Percentiles rank a stretch among this genome's conserved stretches.
Conservation (phyloP, 1,140 invertebrate species). For the Sarcophaga bullata region DNA sequence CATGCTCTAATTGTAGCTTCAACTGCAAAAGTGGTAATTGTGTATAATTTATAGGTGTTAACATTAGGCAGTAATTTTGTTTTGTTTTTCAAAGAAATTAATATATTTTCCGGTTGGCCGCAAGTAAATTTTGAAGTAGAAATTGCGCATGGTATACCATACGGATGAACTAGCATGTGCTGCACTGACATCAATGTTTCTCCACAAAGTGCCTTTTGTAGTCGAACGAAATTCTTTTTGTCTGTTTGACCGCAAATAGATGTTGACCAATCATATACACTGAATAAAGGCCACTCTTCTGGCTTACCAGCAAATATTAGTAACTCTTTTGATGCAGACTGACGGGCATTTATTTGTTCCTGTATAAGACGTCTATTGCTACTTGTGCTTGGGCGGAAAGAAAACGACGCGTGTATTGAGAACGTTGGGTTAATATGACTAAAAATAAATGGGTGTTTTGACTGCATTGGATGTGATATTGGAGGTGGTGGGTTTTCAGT, state of each 20-base stretch:
- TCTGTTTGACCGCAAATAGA: too few relatives aligned
- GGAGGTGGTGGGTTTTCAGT: neutral
- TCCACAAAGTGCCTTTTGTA: conserved; percentile 25
- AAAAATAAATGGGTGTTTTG: too few relatives aligned
- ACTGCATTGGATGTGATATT: neutral
- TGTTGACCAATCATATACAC: conserved; percentile 26
- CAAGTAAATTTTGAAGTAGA: neutral
- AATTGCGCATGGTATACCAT: neutral
- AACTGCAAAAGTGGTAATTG: conserved; percentile 19
- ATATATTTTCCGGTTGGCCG: conserved; percentile 9
- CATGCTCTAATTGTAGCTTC: neutral
- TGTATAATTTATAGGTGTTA: conserved; percentile 15
- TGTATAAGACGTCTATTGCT: neutral
- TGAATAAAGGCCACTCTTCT: conserved; percentile 36
- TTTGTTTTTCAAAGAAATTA: conserved; percentile 10
- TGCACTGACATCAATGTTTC: neutral
- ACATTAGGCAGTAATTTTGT: neutral
- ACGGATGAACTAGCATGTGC: neutral
- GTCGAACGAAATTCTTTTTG: neutral
- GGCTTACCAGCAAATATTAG: conserved; percentile 18
- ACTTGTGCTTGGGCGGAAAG: too few relatives aligned
- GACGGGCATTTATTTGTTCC: too few relatives aligned
- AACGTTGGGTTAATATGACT: too few relatives aligned
- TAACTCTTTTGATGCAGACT: conserved; percentile 34
- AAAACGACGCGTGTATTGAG: too few relatives aligned